A percentile compares a stretch with the other conserved stretches of the same genome.
phyloP scores from a whole-genome alignment of 1,140 invertebrate species.

The Nephotettix cincticeps region DNA sequence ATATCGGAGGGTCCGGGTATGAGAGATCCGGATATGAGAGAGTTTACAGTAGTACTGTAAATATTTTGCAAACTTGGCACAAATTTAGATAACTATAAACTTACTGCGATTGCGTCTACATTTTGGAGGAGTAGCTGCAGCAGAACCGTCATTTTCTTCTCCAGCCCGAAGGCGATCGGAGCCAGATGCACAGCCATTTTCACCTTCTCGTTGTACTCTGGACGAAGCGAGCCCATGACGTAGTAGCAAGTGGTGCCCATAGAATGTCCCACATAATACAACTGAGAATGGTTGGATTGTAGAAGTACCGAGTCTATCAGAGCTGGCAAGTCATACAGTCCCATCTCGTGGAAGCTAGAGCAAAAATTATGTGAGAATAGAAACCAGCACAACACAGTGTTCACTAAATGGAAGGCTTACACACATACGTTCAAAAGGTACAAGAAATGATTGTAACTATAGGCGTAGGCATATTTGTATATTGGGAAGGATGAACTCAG shows the following conservation, averaged over 20 bases:
- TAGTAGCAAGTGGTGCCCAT: slow-evolving; percentile 61
- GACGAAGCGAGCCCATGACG: slow-evolving; percentile 51
- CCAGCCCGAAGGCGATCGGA: slow-evolving; percentile 7
- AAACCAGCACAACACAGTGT: neutral
- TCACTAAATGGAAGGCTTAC: neutral
- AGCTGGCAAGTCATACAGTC: slow-evolving; percentile 70
- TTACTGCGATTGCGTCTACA: neutral
- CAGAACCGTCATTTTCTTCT: neutral
- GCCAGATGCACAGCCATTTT: neutral
- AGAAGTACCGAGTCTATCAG: slow-evolving; percentile 69
- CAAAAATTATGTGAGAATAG: neutral
- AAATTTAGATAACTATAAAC: no score
- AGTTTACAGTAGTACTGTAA: no score
- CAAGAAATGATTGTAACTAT: neutral
- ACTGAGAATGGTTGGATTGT: slow-evolving; percentile 55
- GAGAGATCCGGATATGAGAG: no score
- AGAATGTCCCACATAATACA: slow-evolving; percentile 71
- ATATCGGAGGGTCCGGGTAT: no score
- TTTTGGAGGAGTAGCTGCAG: neutral
- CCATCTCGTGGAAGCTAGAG: slow-evolving; percentile 74
- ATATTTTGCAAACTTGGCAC: no score
- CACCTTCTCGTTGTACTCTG: slow-evolving; percentile 46
- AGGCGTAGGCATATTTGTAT: neutral
- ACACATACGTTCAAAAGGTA: neutral
- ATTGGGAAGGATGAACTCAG: neutral